Percentiles rank a stretch among this genome's conserved stretches.
These are phyloP conservation scores for Cynodonichthys magdalenae DNA, from an alignment of 2,797 vertebrate species.

Conservation along the genomic window DNA sequence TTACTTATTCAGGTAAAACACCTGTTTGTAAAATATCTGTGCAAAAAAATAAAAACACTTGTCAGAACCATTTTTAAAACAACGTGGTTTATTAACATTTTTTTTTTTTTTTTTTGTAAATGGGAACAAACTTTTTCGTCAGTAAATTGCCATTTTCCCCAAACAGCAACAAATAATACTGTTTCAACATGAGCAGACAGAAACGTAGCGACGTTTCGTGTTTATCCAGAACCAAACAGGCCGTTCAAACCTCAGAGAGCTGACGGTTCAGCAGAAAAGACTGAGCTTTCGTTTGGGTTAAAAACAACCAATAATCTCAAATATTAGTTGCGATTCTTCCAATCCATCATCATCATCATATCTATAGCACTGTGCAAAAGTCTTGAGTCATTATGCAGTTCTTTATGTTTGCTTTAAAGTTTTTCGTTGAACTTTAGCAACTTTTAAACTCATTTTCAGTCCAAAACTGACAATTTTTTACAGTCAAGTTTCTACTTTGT, in stretches of 20 bases:
- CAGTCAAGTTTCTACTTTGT: too few species aligned
- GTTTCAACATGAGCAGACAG: slow-evolving; percentile 47
- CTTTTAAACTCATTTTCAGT: too few species aligned
- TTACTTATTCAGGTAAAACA: neutral
- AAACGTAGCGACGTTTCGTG: slow-evolving; percentile 50
- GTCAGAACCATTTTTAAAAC: slow-evolving; percentile 59
- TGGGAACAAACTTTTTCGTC: slow-evolving; percentile 56
- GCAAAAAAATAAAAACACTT: neutral
- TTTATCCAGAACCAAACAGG: slow-evolving; percentile 19
- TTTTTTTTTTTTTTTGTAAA: too few species aligned
- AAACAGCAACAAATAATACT: slow-evolving; percentile 68
- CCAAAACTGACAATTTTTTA: too few species aligned
- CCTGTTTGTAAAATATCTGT: too few species aligned
- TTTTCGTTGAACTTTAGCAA: too few species aligned
- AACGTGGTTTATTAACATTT: slow-evolving; percentile 78
- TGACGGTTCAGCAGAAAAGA: neutral
- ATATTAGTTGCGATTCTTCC: slow-evolving; percentile 1
- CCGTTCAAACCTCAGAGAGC: slow-evolving; percentile 8
- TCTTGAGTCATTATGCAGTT: neutral
- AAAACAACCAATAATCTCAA: too few species aligned
- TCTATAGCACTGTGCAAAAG: slow-evolving; percentile 24
- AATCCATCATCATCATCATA: neutral
- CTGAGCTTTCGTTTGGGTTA: too few species aligned
- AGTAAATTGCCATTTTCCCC: slow-evolving; percentile 44
- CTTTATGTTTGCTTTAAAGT: neutral